A percentile compares a stretch with the other conserved stretches of the same genome.
Evolutionary conservation across 2,888 invertebrate genomes (phyloP).

Genomic region (Choreutis nemorana): DNA sequence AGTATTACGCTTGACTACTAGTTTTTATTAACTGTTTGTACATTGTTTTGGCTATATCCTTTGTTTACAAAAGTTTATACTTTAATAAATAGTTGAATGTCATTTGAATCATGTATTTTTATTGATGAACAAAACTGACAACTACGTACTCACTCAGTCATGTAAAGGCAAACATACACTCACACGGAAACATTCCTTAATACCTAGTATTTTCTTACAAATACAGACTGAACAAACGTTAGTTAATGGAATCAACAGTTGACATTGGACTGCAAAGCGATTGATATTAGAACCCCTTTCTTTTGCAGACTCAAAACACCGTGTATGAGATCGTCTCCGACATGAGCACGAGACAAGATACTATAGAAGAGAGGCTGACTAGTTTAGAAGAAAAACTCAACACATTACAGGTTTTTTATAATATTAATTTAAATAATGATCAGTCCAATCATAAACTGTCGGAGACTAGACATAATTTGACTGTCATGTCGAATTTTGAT

Average conservation of each 20-base stretch:
- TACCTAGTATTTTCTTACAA: too few relatives aligned
- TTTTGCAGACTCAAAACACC: constrained; percentile 93
- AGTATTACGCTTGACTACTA: too few relatives aligned
- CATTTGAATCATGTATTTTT: too few relatives aligned
- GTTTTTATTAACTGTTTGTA: too few relatives aligned
- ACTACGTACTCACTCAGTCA: constrained; percentile 14
- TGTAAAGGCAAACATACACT: constrained; percentile 10
- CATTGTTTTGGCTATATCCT: too few relatives aligned
- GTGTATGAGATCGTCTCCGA: constrained; percentile 98
- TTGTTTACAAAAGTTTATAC: too few relatives aligned
- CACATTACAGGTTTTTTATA: constrained; percentile 72
- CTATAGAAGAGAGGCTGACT: constrained; percentile 90
- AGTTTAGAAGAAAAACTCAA: constrained; percentile 92
- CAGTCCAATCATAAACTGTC: not conserved
- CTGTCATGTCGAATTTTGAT: too few relatives aligned
- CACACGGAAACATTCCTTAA: too few relatives aligned
- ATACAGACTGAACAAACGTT: constrained; percentile 21
- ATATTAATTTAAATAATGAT: too few relatives aligned
- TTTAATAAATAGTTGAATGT: too few relatives aligned
- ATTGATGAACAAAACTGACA: too few relatives aligned
- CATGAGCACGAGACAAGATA: constrained; percentile 93
- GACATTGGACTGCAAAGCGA: constrained; percentile 54
- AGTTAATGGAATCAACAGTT: constrained; percentile 36
- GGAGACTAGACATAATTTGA: too few relatives aligned
- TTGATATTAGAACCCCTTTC: constrained; percentile 65